Conservation (phyloP, 2,888 invertebrate species). For the Drosophila paranaensis region DNA sequence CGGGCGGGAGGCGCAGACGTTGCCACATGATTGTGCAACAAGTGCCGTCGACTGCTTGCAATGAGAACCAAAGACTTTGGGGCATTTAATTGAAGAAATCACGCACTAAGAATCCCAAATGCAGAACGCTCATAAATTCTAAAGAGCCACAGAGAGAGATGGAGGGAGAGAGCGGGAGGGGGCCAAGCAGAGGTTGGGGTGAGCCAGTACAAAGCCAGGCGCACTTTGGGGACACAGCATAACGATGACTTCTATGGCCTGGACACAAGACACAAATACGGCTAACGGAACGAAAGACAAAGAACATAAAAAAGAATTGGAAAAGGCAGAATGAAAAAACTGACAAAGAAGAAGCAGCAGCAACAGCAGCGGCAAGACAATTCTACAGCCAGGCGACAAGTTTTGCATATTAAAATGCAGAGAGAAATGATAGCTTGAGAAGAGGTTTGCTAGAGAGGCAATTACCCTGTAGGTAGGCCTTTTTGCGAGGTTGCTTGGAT, state of each 20-base stretch:
- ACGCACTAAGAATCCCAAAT: conserved; percentile 68
- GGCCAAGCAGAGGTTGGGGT: background rate
- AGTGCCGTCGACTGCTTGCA: conserved; percentile 32
- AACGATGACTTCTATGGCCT: conserved; percentile 59
- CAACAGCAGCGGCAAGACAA: conserved; percentile 14
- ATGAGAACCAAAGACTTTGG: conserved; percentile 37
- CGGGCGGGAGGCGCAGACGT: conserved; percentile 14
- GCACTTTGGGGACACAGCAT: conserved; percentile 41
- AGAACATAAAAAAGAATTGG: conserved; percentile 18
- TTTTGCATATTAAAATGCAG: conserved; percentile 63
- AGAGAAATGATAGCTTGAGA: conserved; percentile 14
- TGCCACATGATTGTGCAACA: conserved; percentile 60
- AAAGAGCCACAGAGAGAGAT: conserved; percentile 7
- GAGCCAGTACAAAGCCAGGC: conserved; percentile 35
- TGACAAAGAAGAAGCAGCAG: background rate
- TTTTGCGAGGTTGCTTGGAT: background rate
- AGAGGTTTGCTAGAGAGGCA: background rate
- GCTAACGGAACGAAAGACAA: conserved; percentile 55
- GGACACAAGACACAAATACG: conserved; percentile 55
- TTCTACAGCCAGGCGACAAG: conserved; percentile 52
- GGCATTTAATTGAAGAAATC: conserved; percentile 78
- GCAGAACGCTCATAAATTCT: conserved; percentile 48
- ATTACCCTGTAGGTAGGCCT: background rate
- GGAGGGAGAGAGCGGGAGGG: no score
- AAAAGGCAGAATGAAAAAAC: conserved; percentile 13